These are phyloP conservation scores for Sarcophaga variegata DNA, from an alignment of 2,888 invertebrate species.

Conservation along the genomic window DNA sequence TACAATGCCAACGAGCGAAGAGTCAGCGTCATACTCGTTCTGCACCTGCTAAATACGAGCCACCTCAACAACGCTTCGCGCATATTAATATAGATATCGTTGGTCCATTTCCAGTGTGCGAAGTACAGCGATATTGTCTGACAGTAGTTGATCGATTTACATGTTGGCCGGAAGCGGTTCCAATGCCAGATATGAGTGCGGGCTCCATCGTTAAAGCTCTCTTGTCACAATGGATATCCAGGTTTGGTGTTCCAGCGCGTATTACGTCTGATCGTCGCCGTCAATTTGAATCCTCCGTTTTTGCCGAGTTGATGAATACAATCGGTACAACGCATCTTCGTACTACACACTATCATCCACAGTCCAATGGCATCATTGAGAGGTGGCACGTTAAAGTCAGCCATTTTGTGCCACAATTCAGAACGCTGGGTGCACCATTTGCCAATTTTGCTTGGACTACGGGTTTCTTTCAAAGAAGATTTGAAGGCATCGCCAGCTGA, in stretches of 20 bases:
- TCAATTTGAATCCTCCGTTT: not conserved
- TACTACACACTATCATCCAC: too few species aligned
- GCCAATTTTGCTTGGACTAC: too few species aligned
- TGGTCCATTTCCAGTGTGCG: too few species aligned
- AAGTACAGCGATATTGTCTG: conserved; percentile 13
- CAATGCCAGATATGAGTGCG: conserved; percentile 2
- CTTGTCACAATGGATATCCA: conserved; percentile 76
- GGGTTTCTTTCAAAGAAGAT: too few species aligned
- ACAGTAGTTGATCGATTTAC: conserved; percentile 41
- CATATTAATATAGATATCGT: too few species aligned
- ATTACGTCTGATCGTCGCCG: too few species aligned
- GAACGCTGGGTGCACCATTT: too few species aligned
- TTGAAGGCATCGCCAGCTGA: too few species aligned
- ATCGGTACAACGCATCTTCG: not conserved
- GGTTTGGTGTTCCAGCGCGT: conserved; percentile 37
- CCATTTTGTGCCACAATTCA: too few species aligned
- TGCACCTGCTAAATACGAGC: not conserved
- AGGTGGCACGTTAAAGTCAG: too few species aligned
- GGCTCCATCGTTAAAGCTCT: not conserved
- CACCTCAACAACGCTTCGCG: not conserved
- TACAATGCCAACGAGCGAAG: conserved; percentile 39
- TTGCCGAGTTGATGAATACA: not conserved
- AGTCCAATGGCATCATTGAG: too few species aligned
- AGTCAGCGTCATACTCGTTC: conserved; percentile 23
- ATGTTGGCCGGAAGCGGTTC: conserved; percentile 44